Evolutionary conservation across 2,113 vertebrate species (phyloP).

Genomic region (Erythrocebus patas): DNA sequence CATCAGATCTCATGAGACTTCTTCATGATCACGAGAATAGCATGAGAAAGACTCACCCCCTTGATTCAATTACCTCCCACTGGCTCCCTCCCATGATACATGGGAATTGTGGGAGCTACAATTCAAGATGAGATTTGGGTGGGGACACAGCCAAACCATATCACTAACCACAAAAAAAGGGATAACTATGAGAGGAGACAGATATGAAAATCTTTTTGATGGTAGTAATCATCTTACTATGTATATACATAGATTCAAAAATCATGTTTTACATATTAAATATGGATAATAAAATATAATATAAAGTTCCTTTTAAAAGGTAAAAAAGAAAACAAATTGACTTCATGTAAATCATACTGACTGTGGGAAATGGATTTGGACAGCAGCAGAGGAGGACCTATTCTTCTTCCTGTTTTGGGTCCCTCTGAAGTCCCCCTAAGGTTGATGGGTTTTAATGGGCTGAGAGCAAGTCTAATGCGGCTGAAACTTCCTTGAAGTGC

Average conservation of each 20-base stretch:
- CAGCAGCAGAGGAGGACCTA: neutral
- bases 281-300: neutral
- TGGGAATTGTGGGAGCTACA: no score
- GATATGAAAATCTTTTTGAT: neutral
- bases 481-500: neutral
- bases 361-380: neutral
- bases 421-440: neutral
- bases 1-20: no score
- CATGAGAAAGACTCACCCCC: no score
- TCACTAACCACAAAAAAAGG: neutral
- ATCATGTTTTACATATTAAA: neutral
- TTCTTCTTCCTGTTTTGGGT: neutral
- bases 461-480: neutral
- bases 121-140: no score
- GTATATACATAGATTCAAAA: neutral
- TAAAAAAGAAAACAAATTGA: neutral
- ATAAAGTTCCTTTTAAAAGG: neutral
- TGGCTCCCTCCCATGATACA: no score
- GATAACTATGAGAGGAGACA: neutral
- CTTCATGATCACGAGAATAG: no score
- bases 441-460: neutral
- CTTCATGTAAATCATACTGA: neutral
- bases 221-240: neutral
- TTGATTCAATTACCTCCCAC: no score
- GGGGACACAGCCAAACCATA: no score